Evolutionary conservation across 2,888 invertebrate species (phyloP), one percentile per base, ranked within the genome.

Genomic region (Pinctada fucata): DNA sequence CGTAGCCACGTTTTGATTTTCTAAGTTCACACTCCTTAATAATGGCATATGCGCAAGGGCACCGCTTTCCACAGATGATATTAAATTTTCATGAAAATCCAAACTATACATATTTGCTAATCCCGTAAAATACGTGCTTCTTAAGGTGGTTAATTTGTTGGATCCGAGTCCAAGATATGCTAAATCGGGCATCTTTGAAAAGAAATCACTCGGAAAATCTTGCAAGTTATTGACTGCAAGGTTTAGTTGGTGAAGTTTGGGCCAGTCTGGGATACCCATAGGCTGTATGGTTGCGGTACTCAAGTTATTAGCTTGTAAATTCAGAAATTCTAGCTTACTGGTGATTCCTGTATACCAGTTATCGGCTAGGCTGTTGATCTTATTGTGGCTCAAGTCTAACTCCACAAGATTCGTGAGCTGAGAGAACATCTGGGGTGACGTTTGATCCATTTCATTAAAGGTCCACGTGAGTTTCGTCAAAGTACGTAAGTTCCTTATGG

Each of bases 1-100:
- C 4, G 83, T 50, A 8, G 52, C 16, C 3, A 68, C 48, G 6
- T 45, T 65, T 13, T 88, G 85, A 16, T 82, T 73, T 31, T 79
- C 78, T 5, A 89, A 71, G 51, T 85, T 74, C 4, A 91, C 81
- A 4, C 79, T 72, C 50, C 83, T 66, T 16, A 90, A 76, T n/a
- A 66, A 66, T 6, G 83, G 72, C 74, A 89, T 71, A 3, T 83
- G 70, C 10, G 68, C 6, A 76, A 91, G 86, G 10, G 85, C 74
- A 10, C 82, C 80, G 10, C 71, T 65, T 8, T 84, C 80, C 72
- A 90, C 84, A 4, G 64, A 75, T 31, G 51, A 48, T 4, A 90
- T 85, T 13, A 77, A 78, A 79, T 90, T 90, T 51, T 81, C 78
- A 31, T 85, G 82, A 3, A 90, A 78, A 74, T 87, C 86, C 6